Percentiles rank a stretch among this genome's conserved stretches.
phyloP scores from a whole-genome alignment of 2,797 vertebrate species.

The Sebastes hopkinsi region DNA sequence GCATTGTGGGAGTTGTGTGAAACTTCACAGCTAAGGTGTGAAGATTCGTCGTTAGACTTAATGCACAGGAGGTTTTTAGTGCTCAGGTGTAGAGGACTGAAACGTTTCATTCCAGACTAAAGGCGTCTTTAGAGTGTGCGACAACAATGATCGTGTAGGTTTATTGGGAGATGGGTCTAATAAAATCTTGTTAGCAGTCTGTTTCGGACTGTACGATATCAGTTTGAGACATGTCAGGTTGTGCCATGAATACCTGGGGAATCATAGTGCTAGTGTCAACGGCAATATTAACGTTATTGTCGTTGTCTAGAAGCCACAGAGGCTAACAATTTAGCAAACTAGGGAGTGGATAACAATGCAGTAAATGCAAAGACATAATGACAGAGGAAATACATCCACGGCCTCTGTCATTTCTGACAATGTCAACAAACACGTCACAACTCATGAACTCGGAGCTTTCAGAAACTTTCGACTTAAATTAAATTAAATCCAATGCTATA shows the following conservation, averaged over 20 bases:
- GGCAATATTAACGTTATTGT: too few species aligned
- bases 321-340: too few species aligned
- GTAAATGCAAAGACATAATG: too few species aligned
- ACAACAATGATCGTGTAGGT: not conserved
- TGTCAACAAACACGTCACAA: too few species aligned
- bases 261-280: not conserved
- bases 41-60: conserved; percentile 11
- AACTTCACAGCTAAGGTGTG: conserved; percentile 17
- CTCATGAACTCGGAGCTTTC: too few species aligned
- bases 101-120: not conserved
- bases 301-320: too few species aligned
- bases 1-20: conserved; percentile 32
- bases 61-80: not conserved
- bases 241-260: not conserved
- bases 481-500: too few species aligned
- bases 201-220: not conserved
- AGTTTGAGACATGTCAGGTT: not conserved
- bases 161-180: not conserved
- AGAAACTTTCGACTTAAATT: too few species aligned
- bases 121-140: not conserved
- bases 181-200: not conserved
- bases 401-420: too few species aligned
- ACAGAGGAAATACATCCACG: too few species aligned
- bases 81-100: not conserved
- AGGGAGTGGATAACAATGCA: too few species aligned